Base-by-base conservation (phyloP, 2,888 invertebrate species). In the Spisula subtruncata region DNA sequence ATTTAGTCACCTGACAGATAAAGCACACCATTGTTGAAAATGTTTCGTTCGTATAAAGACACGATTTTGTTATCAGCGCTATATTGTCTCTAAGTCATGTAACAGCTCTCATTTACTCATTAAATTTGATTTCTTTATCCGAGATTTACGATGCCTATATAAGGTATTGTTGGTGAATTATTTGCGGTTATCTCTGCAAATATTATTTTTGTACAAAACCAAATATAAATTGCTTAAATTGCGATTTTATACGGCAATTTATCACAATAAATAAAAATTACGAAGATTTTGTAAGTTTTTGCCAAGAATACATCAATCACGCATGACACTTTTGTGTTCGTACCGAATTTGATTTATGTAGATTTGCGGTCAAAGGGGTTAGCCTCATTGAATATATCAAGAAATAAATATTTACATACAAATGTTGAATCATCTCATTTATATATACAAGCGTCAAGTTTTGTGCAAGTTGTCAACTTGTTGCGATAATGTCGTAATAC, bases 241-340 rank as follows among this genome's bases (percentile, higher is more conserved):
- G 54, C 80, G 20, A 56, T 79, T 85, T 85, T 80, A 85, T 41
- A 32, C n/a, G 51, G 0, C 41, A 10, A 85, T 85, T 80, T 56
- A 85, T 85, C 85, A 46, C 35, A 54, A 85, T 85, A 85, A 85
- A 79, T 35, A 85, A 56, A 71, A 85, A 86, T 66, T 46, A 66
- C n/a, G 48, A 86, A 32, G 60, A 51, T 51, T 66, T 85, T 80
- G 29, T 85, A 81, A 54, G 51, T 51, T 66, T 75, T 81, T 83
- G 87, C 83, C 87, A 87, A 80, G 56, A 87, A 87, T 87, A 87
- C 79, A 89, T 89, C 89, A 86, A 89, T 89, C 86, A 82, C 10
- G 10, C 20, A 25, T 86, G 86, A 89, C 86, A 86, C 75, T 75
- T 86, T 83, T 86, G 86, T 89, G 82, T 83, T 79, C 54, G 25